phyloP scores from a whole-genome alignment of 2,888 invertebrate species.

The Cantharis rufa region DNA sequence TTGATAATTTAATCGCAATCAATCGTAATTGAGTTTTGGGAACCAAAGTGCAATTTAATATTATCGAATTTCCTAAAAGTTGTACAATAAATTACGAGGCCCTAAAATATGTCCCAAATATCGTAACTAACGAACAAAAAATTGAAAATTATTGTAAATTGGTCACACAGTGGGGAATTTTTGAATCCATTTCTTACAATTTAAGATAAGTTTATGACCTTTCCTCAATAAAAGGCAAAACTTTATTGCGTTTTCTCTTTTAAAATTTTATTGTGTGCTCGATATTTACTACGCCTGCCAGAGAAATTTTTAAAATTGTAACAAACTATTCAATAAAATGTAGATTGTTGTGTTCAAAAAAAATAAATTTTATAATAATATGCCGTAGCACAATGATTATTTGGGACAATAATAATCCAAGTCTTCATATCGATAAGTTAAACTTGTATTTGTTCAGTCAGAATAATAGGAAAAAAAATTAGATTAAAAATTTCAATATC shows the following conservation, averaged over 20 bases:
- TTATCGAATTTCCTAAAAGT: not conserved
- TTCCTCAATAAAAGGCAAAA: not conserved
- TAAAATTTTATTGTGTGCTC: conserved; percentile 10
- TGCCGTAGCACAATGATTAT: no score
- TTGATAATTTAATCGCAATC: not conserved
- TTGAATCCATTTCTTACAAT: conserved; percentile 1
- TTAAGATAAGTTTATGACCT: conserved; percentile 15
- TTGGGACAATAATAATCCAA: no score
- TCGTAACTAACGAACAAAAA: not conserved
- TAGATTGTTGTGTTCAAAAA: not conserved
- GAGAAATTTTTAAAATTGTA: conserved; percentile 4
- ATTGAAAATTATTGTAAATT: conserved; percentile 1
- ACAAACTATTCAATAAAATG: not conserved
- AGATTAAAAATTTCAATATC: not conserved
- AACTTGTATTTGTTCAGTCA: no score
- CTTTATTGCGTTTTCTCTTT: conserved; percentile 17
- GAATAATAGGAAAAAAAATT: not conserved
- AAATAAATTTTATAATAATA: not conserved
- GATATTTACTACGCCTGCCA: not conserved
- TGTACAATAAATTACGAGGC: not conserved
- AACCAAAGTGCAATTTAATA: not conserved
- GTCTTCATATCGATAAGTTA: not conserved
- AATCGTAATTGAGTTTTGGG: not conserved
- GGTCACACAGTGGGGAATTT: conserved; percentile 3
- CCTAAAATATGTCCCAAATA: not conserved